Conservation (phyloP, 2,797 vertebrate genomes). For the Luscinia megarhynchos region DNA sequence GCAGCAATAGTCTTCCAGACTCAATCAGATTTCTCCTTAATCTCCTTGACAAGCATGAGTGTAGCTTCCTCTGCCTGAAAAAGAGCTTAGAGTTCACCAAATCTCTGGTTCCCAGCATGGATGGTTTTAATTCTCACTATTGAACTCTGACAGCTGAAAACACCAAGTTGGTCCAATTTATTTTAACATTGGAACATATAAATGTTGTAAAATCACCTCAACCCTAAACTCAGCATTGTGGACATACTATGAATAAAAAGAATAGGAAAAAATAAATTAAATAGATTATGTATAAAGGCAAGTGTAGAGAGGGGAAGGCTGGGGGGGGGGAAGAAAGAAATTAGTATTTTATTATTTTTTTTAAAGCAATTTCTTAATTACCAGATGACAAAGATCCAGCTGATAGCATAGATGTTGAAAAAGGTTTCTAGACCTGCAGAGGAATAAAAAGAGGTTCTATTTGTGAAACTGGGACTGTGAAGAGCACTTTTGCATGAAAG, state of each 20-base stretch:
- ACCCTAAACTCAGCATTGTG: background rate
- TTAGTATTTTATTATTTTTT: background rate
- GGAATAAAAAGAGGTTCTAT: background rate
- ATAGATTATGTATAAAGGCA: background rate
- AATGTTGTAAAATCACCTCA: conserved; percentile 12
- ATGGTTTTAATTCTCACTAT: conserved; percentile 48
- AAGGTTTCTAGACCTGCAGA: background rate
- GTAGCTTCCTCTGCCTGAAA: conserved; percentile 42
- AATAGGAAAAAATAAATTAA: background rate
- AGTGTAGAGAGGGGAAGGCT: background rate
- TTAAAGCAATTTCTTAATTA: background rate
- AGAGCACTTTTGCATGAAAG: background rate
- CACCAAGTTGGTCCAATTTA: background rate
- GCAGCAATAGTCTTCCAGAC: conserved; percentile 63
- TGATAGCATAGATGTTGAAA: background rate
- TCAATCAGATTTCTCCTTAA: conserved; percentile 70
- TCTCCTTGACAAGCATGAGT: conserved; percentile 63
- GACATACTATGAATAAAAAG: background rate
- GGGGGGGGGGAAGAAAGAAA: background rate
- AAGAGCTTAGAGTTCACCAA: conserved; percentile 47
- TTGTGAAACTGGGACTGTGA: background rate
- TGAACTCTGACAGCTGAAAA: conserved; percentile 35
- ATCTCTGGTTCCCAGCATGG: conserved; percentile 4
- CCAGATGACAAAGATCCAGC: background rate
- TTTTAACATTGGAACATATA: background rate